These are phyloP conservation scores for Cotesia vestalis DNA, from an alignment of 1,140 invertebrate genomes.

Conservation along the genomic window DNA sequence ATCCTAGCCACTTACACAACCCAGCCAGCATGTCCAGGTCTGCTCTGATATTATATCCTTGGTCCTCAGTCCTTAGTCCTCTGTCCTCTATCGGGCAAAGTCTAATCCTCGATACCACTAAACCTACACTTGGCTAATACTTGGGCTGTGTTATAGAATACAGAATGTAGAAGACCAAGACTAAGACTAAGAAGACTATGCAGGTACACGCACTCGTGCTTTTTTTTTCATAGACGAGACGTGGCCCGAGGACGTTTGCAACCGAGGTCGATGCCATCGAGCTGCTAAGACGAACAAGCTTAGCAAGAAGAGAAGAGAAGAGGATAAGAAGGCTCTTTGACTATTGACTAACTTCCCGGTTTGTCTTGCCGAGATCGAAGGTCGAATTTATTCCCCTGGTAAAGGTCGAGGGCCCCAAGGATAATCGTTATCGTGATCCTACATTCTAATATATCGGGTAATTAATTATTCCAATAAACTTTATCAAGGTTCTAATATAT, in stretches of 20 bases:
- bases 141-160: no score
- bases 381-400: neutral
- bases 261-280: constrained; percentile 36
- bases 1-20: constrained; percentile 7
- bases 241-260: constrained; percentile 30
- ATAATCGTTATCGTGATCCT: neutral
- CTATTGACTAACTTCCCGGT: constrained; percentile 18
- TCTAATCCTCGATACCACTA: no score
- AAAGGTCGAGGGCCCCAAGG: neutral
- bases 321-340: neutral
- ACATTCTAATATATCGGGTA: neutral
- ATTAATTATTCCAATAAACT: no score
- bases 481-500: no score
- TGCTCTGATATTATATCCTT: neutral
- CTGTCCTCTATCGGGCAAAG: no score
- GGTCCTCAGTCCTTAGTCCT: neutral
- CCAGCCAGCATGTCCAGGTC: no score
- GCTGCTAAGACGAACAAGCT: neutral
- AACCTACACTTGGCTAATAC: no score
- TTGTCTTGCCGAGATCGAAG: constrained; percentile 1
- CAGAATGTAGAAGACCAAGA: neutral
- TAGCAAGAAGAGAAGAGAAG: neutral
- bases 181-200: neutral
- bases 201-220: neutral
- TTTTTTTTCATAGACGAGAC: constrained; percentile 11